Conservation (phyloP, 2,888 invertebrate species). For the Orchesellides sinensis region DNA sequence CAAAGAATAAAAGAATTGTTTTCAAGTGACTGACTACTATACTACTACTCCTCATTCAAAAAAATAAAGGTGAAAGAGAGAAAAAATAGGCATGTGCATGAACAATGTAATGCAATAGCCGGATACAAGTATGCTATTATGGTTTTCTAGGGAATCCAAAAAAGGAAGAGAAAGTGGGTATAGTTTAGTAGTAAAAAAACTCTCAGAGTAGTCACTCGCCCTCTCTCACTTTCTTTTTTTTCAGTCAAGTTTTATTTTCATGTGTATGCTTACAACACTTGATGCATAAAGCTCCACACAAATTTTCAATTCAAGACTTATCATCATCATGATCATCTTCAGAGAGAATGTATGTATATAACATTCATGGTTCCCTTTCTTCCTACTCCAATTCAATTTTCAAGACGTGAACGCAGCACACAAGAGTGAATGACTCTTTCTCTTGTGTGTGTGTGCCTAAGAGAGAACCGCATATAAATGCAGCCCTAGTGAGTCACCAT, state of each 20-base stretch:
- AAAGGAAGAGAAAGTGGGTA: not conserved
- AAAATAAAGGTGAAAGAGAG: not conserved
- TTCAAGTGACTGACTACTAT: not conserved
- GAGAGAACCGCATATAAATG: not conserved
- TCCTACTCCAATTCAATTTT: no score
- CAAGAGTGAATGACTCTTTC: no score
- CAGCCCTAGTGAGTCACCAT: not conserved
- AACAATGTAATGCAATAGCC: no score
- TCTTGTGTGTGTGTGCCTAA: no score
- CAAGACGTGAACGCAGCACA: not conserved
- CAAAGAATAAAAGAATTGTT: not conserved
- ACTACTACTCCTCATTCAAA: not conserved
- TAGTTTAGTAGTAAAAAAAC: no score
- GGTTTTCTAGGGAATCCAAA: slow-evolving; percentile 30
- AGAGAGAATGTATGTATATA: not conserved
- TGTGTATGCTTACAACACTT: no score
- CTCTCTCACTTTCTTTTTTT: not conserved
- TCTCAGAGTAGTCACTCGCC: slow-evolving; percentile 14
- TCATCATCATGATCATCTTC: slow-evolving; percentile 14
- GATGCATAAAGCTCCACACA: not conserved
- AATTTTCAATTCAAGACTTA: not conserved
- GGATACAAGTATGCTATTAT: slow-evolving; percentile 24
- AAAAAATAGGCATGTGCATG: no score
- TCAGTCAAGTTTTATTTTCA: not conserved
- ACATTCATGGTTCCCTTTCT: no score